Evolutionary conservation across 2,888 invertebrate genomes (phyloP), one percentile per base, ranked within the genome.

Genomic region (Campoletis raptor): DNA sequence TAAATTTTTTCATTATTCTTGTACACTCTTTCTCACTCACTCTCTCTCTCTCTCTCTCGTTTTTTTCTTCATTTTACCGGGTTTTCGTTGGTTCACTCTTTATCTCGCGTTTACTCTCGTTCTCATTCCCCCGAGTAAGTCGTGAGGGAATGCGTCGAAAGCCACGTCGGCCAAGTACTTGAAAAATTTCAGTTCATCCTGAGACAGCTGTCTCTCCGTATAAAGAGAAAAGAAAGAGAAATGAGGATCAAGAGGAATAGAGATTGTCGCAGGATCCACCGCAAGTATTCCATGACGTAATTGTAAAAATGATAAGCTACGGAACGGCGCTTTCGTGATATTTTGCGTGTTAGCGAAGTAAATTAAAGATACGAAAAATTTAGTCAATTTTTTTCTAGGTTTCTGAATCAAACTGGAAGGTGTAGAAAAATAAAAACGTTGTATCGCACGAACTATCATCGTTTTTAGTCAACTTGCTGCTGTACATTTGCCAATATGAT

Each of bases 131-230:
- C 36, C 36, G 30, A 48, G 36, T 37, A 15, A 15, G 52, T 61
- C 12, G 12, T 10, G 48, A 52, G 52, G 8, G 6, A 21, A 48
- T 7, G 15, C 30, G 67, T 48, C 57, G 77, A 67, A 77, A 86
- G 79, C 76, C 80, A 24, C 67, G 54, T n/a, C 61, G 40, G 21
- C 12, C 57, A 45, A 48, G 40, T 74, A 37, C 52, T 69, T 36
- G 73, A 78, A 73, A 81, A 78, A 78, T 78, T 78, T 74, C 36
- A 24, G 40, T 36, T 54, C 54, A 61, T 81, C 69, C 45, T 36
- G 66, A 70, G 69, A 57, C 78, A 73, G 61, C 57, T 67, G 40
- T 67, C 79, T 48, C 36, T 15, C 66, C 9, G 67, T 30, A 52
- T 73, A 36, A 74, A 45, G 37, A 80, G 48, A 74, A 64, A n/a